Base-by-base conservation (phyloP, 1,140 invertebrate species). In the Phthorimaea operculella region DNA sequence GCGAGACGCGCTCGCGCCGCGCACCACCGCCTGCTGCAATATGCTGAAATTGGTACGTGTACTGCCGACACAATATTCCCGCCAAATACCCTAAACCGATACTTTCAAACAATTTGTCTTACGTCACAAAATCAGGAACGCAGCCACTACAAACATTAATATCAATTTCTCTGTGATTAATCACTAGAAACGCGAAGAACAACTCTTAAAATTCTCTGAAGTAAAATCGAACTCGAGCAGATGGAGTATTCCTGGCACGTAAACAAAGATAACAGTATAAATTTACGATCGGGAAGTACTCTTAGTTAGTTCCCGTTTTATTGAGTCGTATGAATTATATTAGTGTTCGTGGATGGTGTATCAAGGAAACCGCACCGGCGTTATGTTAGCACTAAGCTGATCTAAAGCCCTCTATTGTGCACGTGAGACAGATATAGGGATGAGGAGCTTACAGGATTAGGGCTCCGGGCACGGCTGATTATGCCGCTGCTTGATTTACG, bases 401-500 rank as follows among this genome's bases (percentile, higher is more conserved):
- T 70, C 62, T 71, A 68, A 71, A 68, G 64, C 63, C 57, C 54
- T 59, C 59, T 70, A 79, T 76, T 79, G 72, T 79, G 66, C 69
- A 68, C 67, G 69, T 71, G 70, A 73, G 72, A 76, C 69, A 74
- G 72, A 73, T 74, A 77, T 70, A 74, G 66, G 66, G 69, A 75
- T 70, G 68, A 72, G 71, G 61, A 56, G 74, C 74, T 81, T 78
- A 70, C 69, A 58, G 74, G 75, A 82, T 84, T 83, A 80, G 55
- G 58, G 69, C 70, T 67, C 49, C 52, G 63, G 68, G 73, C 73
- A 65, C 65, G 70, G 66, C 80, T 81, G 76, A 83, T 84, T 83
- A 83, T 81, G 66, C 73, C 68, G 63, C 63, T 68, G 66, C 72
- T 79, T 84, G 81, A 84, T 84, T 84, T 84, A 84, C 75, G 78